Evolutionary conservation across 2,888 invertebrate genomes (phyloP).

Genomic region (Lithophane leautieri): DNA sequence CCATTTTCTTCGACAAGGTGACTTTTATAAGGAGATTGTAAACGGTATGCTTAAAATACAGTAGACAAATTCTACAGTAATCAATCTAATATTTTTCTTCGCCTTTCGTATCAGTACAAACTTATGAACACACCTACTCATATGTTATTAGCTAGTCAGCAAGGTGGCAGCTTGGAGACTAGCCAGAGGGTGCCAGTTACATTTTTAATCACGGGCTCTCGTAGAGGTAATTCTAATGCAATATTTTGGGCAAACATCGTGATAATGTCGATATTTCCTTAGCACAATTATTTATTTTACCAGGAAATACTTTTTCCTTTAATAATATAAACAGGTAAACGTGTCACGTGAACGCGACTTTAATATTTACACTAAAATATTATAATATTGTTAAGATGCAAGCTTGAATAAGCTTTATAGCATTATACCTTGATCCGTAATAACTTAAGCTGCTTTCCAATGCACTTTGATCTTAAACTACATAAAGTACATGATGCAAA

Average conservation of each 20-base stretch:
- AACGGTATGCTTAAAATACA: background rate
- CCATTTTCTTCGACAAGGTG: background rate
- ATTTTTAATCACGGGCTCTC: background rate
- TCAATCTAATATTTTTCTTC: background rate
- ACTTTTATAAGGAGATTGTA: background rate
- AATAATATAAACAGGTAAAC: background rate
- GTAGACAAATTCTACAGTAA: background rate
- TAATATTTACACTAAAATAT: background rate
- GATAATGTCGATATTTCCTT: background rate
- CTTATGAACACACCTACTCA: background rate
- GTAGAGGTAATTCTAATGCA: background rate
- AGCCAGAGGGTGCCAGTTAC: background rate
- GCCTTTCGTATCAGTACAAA: too few species aligned
- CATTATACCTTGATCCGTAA: conserved; percentile 11
- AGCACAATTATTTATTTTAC: background rate
- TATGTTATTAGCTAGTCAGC: background rate
- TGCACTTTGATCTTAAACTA: conserved; percentile 17
- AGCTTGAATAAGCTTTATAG: conserved; percentile 8
- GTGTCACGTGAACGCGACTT: background rate
- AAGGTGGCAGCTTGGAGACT: background rate
- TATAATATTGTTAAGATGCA: conserved; percentile 5
- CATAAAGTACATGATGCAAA: conserved; percentile 2
- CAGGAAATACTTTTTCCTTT: background rate
- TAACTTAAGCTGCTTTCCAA: conserved; percentile 2
- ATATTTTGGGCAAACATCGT: background rate